Base-by-base conservation (phyloP, 2,113 vertebrate genomes). In the Oceanites oceanicus region DNA sequence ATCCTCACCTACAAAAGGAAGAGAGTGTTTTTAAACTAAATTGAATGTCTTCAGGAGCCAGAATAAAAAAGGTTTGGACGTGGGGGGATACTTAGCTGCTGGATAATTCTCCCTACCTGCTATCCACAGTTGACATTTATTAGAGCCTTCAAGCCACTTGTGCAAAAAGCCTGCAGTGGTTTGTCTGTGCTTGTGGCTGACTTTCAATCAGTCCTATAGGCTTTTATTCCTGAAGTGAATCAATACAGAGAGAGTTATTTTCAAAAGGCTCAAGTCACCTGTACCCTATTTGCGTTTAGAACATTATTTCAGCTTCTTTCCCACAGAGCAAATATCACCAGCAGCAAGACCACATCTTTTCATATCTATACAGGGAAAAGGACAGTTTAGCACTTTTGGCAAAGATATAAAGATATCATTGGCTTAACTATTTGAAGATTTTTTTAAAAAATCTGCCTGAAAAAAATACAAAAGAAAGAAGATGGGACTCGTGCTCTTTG, bases 241-340 rank as follows among this genome's bases (percentile, higher is more conserved):
- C 96, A 96, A 94, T 91, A 87, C 13, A 27, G 17, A 75, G 67
- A 91, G 81, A 94, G 81, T 66, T 93, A 82, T 93, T 97, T 97
- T 93, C 92, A 93, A 96, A 97, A 93, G 73, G 47, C 88, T 77
- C 58, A 25, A 92, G 88, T 96, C 90, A 97, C 96, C 92, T 95
- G 92, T 67, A 95, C 88, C 92, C 92, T 94, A 80, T 97, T 90
- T 96, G 84, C 6, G 3, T 96, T 78, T 84, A 58, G 80, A 95
- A 84, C 77, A 87, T 95, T 96, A 96, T 97, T 97, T 94, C 94
- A 92, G 86, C 71, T 97, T 92, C 56, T 95, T 96, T 97, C 85
- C 75, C 86, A 85, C 82, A 96, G 95, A 94, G 88, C 77, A 94
- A 97, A 94, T 96, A 94, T n/a, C 89, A 96, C 81, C 86, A 92